A percentile compares a stretch with the other conserved stretches of the same genome.
Evolutionary conservation across 2,113 vertebrate genomes (phyloP).

Genomic region (Bos indicus): DNA sequence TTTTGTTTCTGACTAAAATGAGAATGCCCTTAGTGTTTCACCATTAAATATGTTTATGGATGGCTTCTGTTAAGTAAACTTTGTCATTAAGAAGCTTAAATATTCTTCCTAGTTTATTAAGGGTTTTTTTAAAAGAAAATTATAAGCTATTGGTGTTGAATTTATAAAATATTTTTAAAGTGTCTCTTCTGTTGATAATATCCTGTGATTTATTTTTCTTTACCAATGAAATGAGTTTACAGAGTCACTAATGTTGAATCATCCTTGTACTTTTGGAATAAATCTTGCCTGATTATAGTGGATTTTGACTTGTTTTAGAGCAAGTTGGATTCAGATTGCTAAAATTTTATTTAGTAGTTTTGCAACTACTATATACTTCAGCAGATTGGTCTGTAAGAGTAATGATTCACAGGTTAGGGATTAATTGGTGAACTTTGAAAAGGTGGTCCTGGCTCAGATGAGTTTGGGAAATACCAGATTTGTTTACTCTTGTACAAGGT

Average conservation of each 20-base stretch:
- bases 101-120: background rate
- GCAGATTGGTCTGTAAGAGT: background rate
- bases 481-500: background rate
- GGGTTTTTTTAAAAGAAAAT: background rate
- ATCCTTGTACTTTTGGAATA: background rate
- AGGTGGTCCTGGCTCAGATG: background rate
- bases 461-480: background rate
- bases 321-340: background rate
- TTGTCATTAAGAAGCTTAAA: background rate
- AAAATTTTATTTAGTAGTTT: background rate
- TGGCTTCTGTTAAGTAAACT: background rate
- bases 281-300: background rate
- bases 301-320: background rate
- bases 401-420: background rate
- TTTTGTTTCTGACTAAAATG: background rate
- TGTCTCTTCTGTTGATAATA: background rate
- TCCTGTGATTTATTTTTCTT: background rate
- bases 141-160: background rate
- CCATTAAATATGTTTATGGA: background rate
- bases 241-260: background rate
- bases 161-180: conserved; percentile 3
- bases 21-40: background rate
- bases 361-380: background rate
- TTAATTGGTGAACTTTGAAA: background rate
- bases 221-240: background rate